Evolutionary conservation across 1,140 invertebrate species (phyloP).

Genomic region (Drosophila triauraria): DNA sequence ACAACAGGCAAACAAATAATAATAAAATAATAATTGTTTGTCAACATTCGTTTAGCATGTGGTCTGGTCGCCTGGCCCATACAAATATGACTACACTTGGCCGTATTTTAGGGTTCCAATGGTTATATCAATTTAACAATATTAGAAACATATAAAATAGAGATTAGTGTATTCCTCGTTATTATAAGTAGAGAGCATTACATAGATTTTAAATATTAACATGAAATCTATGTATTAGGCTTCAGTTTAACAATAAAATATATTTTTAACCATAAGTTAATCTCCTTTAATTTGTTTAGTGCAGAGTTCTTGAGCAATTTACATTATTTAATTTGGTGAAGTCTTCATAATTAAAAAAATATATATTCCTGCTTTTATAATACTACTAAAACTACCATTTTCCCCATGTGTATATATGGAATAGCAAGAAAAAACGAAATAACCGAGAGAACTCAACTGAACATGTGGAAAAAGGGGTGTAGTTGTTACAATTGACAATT

Average conservation of each 20-base stretch:
- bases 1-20: conserved; percentile 79
- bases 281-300: not conserved
- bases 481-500: conserved; percentile 78
- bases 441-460: conserved; percentile 14
- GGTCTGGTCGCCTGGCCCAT: conserved; percentile 38
- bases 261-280: not conserved
- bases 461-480: conserved; percentile 67
- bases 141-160: not conserved
- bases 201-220: too few species aligned
- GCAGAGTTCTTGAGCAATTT: not conserved
- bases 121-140: not conserved
- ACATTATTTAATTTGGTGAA: not conserved
- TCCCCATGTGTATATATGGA: not conserved
- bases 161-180: too few species aligned
- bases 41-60: conserved; percentile 83
- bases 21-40: conserved; percentile 84
- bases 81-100: conserved; percentile 26
- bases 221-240: too few species aligned
- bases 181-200: too few species aligned
- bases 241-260: not conserved
- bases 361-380: not conserved
- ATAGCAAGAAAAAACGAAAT: conserved; percentile 18
- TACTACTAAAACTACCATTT: not conserved
- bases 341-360: not conserved
- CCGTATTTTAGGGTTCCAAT: not conserved